Percentiles rank a stretch among this genome's conserved stretches.
These are phyloP conservation scores for Andrena minutula DNA, from an alignment of 2,888 invertebrate species.

Conservation along the genomic window DNA sequence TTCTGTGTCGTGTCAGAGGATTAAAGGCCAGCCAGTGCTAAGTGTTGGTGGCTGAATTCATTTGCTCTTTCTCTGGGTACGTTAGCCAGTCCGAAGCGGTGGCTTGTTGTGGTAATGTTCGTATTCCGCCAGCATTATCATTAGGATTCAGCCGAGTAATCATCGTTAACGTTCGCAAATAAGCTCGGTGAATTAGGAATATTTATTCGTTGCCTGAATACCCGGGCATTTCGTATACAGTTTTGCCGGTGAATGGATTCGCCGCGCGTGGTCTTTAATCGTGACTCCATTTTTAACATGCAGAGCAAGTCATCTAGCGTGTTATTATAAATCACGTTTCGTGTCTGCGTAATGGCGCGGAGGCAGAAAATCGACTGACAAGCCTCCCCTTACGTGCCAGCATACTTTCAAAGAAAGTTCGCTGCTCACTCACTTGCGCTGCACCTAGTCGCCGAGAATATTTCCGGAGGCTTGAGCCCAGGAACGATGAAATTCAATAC, in stretches of 20 bases:
- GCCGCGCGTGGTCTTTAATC: slow-evolving; percentile 15
- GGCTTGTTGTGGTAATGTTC: slow-evolving; percentile 49
- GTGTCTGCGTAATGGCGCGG: background rate
- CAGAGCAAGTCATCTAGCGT: background rate
- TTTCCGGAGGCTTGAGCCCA: slow-evolving; percentile 5
- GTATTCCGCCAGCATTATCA: slow-evolving; percentile 54
- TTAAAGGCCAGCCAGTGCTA: slow-evolving; percentile 24
- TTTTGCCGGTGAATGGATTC: slow-evolving; percentile 11
- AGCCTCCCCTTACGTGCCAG: slow-evolving; percentile 36
- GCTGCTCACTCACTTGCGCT: slow-evolving; percentile 23
- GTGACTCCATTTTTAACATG: slow-evolving; percentile 22
- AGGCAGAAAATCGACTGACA: slow-evolving; percentile 30
- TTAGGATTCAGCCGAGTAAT: slow-evolving; percentile 52
- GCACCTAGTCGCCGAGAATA: background rate
- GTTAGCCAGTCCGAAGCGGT: slow-evolving; percentile 21
- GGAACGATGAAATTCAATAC: slow-evolving; percentile 1
- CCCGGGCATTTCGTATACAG: slow-evolving; percentile 17
- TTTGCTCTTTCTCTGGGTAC: slow-evolving; percentile 40
- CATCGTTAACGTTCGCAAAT: slow-evolving; percentile 53
- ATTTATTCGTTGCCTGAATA: slow-evolving; percentile 34
- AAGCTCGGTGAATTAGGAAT: slow-evolving; percentile 35
- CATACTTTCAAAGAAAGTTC: slow-evolving; percentile 47
- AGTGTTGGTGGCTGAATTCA: slow-evolving; percentile 52
- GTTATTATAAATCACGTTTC: slow-evolving; percentile 30
- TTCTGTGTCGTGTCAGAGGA: slow-evolving; percentile 4